Base-by-base conservation (phyloP, 2,113 vertebrate genomes). In the Ctenodactylus gundi region DNA sequence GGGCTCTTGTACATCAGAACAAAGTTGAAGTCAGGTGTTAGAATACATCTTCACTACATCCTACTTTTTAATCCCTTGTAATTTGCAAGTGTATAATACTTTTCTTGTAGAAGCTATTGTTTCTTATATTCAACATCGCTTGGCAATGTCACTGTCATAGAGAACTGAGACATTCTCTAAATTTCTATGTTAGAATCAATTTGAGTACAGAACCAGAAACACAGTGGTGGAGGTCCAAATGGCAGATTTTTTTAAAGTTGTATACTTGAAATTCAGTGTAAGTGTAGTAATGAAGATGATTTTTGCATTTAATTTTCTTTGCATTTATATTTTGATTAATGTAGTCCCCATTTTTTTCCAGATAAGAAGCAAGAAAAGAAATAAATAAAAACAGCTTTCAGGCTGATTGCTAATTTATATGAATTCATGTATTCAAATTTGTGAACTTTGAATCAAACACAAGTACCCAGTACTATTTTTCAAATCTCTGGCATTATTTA, bases 351-450 rank as follows among this genome's bases (percentile, higher is more conserved):
- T 94, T 97, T 95, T 97, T 95, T 94, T 93, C 57, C 44, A 91
- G 91, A 96, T 93, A 96, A 95, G 91, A 85, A 92, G 73, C 65
- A 94, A 89, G 77, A 90, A 92, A 93, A 84, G 76, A 85, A 93
- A 95, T 49, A 97, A 97, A 94, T 80, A 96, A 96, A 96, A 57
- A 67, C 78, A 90, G 75, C 93, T 92, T 96, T 93, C 60, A 94
- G 88, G 75, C 95, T 97, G 95, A 97, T 97, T 96, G 94, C 96
- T 96, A 97, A 96, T 97, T 97, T 97, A 93, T 97, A 95, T 97
- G 86, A 95, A 97, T 97, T 96, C 83, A 96, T 96, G 49, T 97
- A 96, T 97, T 97, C 94, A 97, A 96, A 96, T 97, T 97, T 97
- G 96, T 96, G 90, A 96, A 93, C 92, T 97, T 93, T 93, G 93